phyloP scores from a whole-genome alignment of 2,888 invertebrate species.

The Drosophila differens region DNA sequence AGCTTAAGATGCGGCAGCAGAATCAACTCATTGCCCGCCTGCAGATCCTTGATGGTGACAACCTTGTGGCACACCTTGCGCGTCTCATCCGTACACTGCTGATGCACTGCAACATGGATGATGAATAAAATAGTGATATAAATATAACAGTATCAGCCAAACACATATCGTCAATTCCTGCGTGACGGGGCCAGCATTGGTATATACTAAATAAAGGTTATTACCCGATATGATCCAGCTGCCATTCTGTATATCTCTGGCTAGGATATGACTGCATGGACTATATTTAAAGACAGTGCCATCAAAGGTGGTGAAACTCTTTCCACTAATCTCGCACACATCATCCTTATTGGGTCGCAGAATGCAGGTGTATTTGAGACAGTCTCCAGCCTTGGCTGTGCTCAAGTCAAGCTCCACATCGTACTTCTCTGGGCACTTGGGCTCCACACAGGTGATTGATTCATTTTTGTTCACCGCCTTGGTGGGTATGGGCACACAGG shows the following conservation, averaged over 20 bases:
- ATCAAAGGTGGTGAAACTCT: constrained; percentile 93
- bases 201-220: background rate
- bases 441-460: constrained; percentile 72
- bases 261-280: constrained; percentile 92
- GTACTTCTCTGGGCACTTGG: constrained; percentile 88
- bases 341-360: constrained; percentile 88
- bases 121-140: constrained; percentile 50
- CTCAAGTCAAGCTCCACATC: constrained; percentile 86
- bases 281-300: constrained; percentile 92
- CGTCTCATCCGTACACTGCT: constrained; percentile 80
- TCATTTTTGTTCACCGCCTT: constrained; percentile 73
- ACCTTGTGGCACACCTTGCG: constrained; percentile 88
- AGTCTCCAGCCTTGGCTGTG: constrained; percentile 83
- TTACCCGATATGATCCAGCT: constrained; percentile 91
- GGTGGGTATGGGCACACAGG: constrained; percentile 82
- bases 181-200: background rate
- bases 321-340: constrained; percentile 88
- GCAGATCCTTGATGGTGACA: constrained; percentile 88
- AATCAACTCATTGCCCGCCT: constrained; percentile 86
- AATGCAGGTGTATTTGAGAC: constrained; percentile 88
- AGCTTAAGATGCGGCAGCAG: constrained; percentile 88
- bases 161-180: background rate
- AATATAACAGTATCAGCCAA: background rate
- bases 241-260: constrained; percentile 88
- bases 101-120: constrained; percentile 87